phyloP scores from a whole-genome alignment of 2,888 invertebrate genomes.

The Stenoptilia bipunctidactyla region DNA sequence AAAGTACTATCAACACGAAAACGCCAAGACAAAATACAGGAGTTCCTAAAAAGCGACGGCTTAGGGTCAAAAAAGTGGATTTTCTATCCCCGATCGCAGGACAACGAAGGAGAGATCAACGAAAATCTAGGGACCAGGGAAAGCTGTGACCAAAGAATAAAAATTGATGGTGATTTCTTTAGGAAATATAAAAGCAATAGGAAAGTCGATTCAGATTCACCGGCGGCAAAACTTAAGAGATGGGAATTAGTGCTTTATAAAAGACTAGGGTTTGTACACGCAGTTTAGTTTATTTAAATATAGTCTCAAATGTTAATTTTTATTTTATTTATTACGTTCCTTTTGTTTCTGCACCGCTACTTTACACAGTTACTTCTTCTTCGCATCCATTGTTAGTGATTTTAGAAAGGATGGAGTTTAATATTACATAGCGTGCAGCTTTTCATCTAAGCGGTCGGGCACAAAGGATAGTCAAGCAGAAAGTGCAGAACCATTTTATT shows the following conservation, averaged over 20 bases:
- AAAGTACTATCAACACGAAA: slow-evolving; percentile 53
- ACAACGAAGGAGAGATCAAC: slow-evolving; percentile 14
- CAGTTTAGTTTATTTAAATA: slow-evolving; percentile 29
- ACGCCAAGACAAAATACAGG: slow-evolving; percentile 46
- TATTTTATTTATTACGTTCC: no score
- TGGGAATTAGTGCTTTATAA: slow-evolving; percentile 60
- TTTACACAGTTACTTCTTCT: no score
- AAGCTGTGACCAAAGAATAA: slow-evolving; percentile 46
- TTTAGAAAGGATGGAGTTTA: no score
- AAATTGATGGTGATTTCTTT: slow-evolving; percentile 51
- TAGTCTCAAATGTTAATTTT: background rate
- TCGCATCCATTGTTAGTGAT: no score
- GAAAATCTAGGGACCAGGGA: slow-evolving; percentile 25
- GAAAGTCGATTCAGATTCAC: slow-evolving; percentile 43
- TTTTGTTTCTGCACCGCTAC: no score
- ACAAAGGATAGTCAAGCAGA: no score
- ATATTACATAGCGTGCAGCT: no score
- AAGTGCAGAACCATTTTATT: no score
- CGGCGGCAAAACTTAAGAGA: slow-evolving; percentile 50
- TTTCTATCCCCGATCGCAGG: slow-evolving; percentile 41
- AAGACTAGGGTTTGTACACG: slow-evolving; percentile 56
- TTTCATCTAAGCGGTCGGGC: no score
- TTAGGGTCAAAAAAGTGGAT: slow-evolving; percentile 55
- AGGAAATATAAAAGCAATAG: slow-evolving; percentile 47
- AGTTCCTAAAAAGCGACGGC: slow-evolving; percentile 50